Conservation (phyloP, 2,113 vertebrate genomes). For the Sturnus vulgaris region DNA sequence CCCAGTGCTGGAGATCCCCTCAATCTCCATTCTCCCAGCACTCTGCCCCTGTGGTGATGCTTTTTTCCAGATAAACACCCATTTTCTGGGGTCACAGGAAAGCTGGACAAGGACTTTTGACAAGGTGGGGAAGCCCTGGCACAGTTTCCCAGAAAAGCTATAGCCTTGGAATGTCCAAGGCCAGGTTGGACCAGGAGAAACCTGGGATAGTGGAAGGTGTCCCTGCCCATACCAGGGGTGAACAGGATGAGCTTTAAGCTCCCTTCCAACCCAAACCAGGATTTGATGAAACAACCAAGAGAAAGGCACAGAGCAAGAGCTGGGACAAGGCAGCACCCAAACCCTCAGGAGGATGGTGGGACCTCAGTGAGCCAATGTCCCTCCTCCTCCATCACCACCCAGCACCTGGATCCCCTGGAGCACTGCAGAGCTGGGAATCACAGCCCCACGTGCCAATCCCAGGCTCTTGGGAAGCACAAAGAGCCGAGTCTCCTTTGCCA, state of each 20-base stretch:
- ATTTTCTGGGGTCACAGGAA: background rate
- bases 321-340: background rate
- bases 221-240: background rate
- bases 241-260: background rate
- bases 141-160: background rate
- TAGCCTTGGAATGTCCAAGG: background rate
- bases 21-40: rapidly evolving
- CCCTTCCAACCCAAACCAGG: background rate
- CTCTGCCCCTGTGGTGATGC: rapidly evolving
- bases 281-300: background rate
- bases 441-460: background rate
- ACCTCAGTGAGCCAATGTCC: rapidly evolving
- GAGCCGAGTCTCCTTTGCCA: slow-evolving; percentile 16
- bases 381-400: rapidly evolving
- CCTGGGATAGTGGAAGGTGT: background rate
- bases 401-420: rapidly evolving
- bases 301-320: rapidly evolving
- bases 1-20: background rate
- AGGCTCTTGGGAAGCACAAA: background rate
- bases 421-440: background rate
- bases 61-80: background rate
- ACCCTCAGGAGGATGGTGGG: rapidly evolving
- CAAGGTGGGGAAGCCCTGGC: background rate
- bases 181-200: background rate
- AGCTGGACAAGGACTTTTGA: background rate